A percentile compares a stretch with the other conserved stretches of the same genome.
phyloP scores from a whole-genome alignment of 2,113 vertebrate species.

The Alouatta palliata region DNA sequence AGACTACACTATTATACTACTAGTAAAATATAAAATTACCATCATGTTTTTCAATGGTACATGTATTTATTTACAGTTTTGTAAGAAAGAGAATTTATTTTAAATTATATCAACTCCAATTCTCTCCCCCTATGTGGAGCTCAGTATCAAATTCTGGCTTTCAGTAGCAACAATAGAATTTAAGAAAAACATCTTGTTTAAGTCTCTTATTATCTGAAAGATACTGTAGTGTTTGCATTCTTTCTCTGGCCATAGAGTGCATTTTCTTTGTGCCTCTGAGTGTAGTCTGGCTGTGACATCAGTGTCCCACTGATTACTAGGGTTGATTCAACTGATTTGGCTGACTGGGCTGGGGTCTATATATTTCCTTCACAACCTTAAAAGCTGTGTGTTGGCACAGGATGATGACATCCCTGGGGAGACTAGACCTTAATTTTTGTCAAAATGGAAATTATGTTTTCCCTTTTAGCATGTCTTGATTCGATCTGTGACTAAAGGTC shows the following conservation, averaged over 20 bases:
- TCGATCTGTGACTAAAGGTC: background rate
- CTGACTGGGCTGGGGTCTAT: background rate
- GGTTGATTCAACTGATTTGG: background rate
- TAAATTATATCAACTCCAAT: slow-evolving; percentile 46
- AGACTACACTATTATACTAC: slow-evolving; percentile 45
- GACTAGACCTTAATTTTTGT: slow-evolving; percentile 53
- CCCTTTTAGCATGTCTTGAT: slow-evolving; percentile 37
- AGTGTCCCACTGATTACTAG: background rate
- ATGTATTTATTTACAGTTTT: slow-evolving; percentile 61
- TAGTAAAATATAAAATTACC: slow-evolving; percentile 61
- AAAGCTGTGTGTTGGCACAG: background rate
- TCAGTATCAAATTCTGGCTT: background rate
- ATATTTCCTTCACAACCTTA: background rate
- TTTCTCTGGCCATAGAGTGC: background rate
- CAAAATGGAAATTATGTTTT: slow-evolving; percentile 54
- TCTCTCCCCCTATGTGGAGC: background rate
- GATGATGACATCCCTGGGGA: background rate
- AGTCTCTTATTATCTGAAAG: slow-evolving; percentile 14
- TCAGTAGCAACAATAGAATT: background rate
- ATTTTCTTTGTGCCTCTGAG: slow-evolving; percentile 10
- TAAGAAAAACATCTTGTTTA: slow-evolving; percentile 7
- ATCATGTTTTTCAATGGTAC: slow-evolving; percentile 58
- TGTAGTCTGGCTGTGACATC: slow-evolving; percentile 23
- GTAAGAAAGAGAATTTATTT: slow-evolving; percentile 22
- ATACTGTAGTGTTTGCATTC: background rate